These are phyloP conservation scores for Papilio dardanus DNA, from an alignment of 1,140 invertebrate genomes.

Conservation along the genomic window DNA sequence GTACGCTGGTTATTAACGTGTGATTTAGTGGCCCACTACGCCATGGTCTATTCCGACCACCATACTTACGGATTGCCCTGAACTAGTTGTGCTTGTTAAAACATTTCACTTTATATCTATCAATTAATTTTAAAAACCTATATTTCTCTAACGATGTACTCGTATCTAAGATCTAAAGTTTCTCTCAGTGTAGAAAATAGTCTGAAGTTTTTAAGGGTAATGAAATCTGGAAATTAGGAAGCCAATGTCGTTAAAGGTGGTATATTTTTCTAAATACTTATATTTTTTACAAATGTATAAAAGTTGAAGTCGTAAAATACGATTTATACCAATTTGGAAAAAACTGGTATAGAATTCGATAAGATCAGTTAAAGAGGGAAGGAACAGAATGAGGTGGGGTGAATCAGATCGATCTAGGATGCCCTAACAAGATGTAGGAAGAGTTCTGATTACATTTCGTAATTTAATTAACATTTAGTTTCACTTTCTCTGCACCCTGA, in stretches of 20 bases:
- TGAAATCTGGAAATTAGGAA: not conserved
- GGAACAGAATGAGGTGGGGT: not conserved
- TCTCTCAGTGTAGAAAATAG: not conserved
- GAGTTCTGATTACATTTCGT: constrained; percentile 32
- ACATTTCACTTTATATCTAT: constrained; percentile 27
- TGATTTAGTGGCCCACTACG: constrained; percentile 72
- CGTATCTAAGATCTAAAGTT: not conserved
- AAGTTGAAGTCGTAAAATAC: too few species aligned
- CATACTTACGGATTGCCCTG: constrained; percentile 57
- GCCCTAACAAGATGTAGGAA: constrained; percentile 30
- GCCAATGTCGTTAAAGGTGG: too few species aligned
- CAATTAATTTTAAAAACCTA: constrained; percentile 27
- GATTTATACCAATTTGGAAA: not conserved
- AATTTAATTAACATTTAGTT: constrained; percentile 36
- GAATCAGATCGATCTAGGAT: not conserved
- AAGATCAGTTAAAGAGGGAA: not conserved
- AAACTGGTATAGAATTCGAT: not conserved
- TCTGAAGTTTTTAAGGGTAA: not conserved
- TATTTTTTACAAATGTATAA: too few species aligned
- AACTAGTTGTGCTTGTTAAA: not conserved
- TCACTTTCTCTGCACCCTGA: constrained; percentile 30
- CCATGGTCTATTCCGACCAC: constrained; percentile 60
- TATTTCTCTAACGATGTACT: not conserved
- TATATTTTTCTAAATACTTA: too few species aligned
- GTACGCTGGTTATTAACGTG: constrained; percentile 73